Evolutionary conservation across 1,140 invertebrate species (phyloP), one percentile per base, ranked within the genome.

Genomic region (Fopius arisanus): DNA sequence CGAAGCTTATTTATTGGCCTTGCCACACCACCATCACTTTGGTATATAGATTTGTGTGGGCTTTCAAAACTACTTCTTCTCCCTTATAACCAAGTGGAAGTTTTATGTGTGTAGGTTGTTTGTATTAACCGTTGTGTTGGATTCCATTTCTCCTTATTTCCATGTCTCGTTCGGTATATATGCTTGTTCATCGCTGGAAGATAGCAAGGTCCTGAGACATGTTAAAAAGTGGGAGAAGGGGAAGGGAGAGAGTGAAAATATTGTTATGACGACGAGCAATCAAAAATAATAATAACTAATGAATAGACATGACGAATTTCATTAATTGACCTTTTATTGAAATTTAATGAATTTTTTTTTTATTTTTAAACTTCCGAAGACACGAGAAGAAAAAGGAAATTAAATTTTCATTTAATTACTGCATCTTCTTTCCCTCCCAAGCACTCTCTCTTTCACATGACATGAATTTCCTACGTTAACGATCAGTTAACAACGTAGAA

Each of bases 1-100:
- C 72, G 77, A 78, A 78, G 75, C 75, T 76, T 78, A 78, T 78
- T 78, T 78, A 78, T 78, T 72, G 77, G 72, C 72, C 33, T 41
- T 12, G 72, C 73, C 76, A 75, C 73, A 73, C 62, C 48, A 69
- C 28, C 48, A 54, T 54, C 48, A 54, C 48, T 54, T 21, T 21
- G 4, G 37, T 43, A 28, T 72, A 37, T 54, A 26, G 28, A 51
- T 29, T 73, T 65, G 29, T 73, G 59, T 71, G 69, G 41, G 51
- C 66, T 62, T 40, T 54, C 48, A 54, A 21, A 21, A 54, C 48
- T 54, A 43, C 48, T 54, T 23, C 67, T 70, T 51, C 14, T 12
- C 29, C 21, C 33, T 21, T 19, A 1, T 73, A 67, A 43, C 62
- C 54, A 74, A 62, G 76, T 19, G 48, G 48, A 19, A 37, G 43